Evolutionary conservation across 2,113 vertebrate species (phyloP).

Genomic region (Chaetops frenatus): DNA sequence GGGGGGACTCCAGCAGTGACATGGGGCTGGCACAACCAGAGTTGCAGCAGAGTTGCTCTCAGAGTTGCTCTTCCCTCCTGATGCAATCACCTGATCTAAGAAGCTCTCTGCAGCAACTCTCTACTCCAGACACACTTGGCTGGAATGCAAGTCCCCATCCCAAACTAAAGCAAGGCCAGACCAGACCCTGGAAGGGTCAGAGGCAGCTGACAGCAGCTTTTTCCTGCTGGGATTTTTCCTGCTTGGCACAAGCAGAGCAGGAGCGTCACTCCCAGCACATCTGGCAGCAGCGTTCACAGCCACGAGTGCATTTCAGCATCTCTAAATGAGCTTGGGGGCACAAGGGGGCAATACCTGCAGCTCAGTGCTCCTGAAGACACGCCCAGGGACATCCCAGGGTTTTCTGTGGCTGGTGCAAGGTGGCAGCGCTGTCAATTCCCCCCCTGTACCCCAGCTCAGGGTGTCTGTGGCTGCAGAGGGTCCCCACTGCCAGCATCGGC

Average conservation of each 20-base stretch:
- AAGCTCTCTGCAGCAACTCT: not conserved
- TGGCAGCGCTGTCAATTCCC: not conserved
- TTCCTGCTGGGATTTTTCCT: not conserved
- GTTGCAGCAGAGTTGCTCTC: not conserved
- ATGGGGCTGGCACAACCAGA: not conserved
- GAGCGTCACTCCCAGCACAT: accelerated
- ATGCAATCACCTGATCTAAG: not conserved
- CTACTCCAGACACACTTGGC: not conserved
- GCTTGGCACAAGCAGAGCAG: not conserved
- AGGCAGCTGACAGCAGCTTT: not conserved
- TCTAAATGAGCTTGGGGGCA: not conserved
- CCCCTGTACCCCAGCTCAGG: not conserved
- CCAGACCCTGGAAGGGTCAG: not conserved
- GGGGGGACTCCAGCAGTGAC: accelerated
- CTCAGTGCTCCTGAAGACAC: not conserved
- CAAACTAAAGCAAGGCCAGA: not conserved
- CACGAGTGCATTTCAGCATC: not conserved
- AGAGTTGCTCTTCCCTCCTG: not conserved
- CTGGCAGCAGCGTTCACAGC: not conserved
- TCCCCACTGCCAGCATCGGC: not conserved
- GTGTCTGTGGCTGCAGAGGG: not conserved
- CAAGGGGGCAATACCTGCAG: not conserved
- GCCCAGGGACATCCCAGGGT: accelerated
- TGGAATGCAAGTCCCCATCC: not conserved
- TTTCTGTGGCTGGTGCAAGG: not conserved